A percentile compares a stretch with the other conserved stretches of the same genome.
phyloP scores from a whole-genome alignment of 2,797 vertebrate genomes.

The Mico argentatus region DNA sequence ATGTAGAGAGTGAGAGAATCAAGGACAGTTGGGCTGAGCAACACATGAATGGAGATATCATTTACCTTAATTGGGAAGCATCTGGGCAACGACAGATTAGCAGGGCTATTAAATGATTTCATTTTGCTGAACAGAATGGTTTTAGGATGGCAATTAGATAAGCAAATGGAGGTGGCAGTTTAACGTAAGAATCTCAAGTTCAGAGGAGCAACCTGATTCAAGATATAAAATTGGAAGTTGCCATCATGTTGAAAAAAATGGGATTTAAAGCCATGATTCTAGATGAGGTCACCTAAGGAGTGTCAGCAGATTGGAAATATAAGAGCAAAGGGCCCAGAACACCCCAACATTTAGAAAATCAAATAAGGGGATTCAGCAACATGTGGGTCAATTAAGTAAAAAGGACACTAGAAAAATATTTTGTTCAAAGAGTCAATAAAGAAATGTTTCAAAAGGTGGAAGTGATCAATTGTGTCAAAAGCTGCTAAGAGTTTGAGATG shows the following conservation, averaged over 20 bases:
- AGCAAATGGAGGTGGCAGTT: background rate
- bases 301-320: background rate
- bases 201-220: background rate
- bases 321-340: background rate
- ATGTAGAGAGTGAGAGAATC: background rate
- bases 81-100: background rate
- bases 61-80: background rate
- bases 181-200: background rate
- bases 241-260: background rate
- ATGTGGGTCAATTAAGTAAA: background rate
- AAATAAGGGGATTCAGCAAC: background rate
- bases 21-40: background rate
- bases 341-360: background rate
- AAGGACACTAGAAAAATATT: background rate
- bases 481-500: background rate
- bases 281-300: background rate
- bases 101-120: background rate
- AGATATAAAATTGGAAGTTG: background rate
- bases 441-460: background rate
- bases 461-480: background rate
- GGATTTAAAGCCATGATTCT: background rate
- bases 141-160: background rate
- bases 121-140: background rate
- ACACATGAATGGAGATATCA: background rate
- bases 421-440: conserved; percentile 2